Evolutionary conservation across 2,113 vertebrate species (phyloP).

Genomic region (Ciconia stormi): DNA sequence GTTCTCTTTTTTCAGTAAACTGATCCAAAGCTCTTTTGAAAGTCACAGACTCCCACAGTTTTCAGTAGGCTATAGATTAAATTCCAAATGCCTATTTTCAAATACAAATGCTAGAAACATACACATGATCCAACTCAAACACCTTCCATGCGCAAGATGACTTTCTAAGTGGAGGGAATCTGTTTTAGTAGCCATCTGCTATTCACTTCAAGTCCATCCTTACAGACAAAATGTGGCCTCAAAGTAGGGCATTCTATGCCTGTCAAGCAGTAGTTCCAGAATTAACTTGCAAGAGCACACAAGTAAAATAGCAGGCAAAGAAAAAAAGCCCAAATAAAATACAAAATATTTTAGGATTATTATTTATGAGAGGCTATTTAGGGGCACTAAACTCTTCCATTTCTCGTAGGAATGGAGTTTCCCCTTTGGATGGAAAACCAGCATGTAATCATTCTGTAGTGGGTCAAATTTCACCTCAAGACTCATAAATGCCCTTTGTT

Average conservation of each 20-base stretch:
- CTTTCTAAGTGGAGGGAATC: background rate
- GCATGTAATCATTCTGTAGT: background rate
- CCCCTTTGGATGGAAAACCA: background rate
- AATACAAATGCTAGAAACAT: background rate
- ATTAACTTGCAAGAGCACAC: background rate
- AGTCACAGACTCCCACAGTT: background rate
- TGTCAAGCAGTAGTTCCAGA: background rate
- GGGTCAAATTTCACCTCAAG: background rate
- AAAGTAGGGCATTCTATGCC: background rate
- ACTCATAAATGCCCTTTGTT: background rate
- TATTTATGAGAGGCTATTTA: background rate
- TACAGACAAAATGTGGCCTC: background rate
- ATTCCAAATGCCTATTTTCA: constrained; percentile 9
- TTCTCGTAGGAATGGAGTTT: background rate
- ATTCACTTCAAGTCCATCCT: background rate
- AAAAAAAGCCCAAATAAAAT: background rate
- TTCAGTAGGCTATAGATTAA: background rate
- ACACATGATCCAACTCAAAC: background rate
- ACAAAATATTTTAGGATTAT: background rate
- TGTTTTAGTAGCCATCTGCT: constrained; percentile 20
- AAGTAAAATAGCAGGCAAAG: background rate
- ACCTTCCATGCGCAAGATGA: background rate
- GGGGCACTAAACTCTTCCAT: background rate
- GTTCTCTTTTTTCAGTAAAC: background rate
- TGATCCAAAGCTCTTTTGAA: constrained; percentile 4